Evolutionary conservation across 2,113 vertebrate species (phyloP).

Genomic region (Marcusenius ussheri): DNA sequence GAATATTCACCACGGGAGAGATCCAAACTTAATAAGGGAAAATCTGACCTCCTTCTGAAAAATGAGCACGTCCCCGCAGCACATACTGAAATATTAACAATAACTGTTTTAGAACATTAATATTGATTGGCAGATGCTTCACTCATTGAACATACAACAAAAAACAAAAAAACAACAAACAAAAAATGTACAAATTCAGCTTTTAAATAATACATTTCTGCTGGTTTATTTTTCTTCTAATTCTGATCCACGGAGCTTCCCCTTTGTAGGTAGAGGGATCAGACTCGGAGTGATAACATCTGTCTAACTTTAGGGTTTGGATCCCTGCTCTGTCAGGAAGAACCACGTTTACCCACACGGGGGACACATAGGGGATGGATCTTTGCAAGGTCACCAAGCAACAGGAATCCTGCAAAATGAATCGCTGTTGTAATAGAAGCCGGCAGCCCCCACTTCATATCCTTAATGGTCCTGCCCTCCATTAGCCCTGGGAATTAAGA

Average conservation of each 20-base stretch:
- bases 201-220: slow-evolving; percentile 42
- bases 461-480: slow-evolving; percentile 56
- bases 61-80: slow-evolving; percentile 38
- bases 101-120: slow-evolving; percentile 45
- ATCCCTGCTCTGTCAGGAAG: neutral
- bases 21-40: slow-evolving; percentile 29
- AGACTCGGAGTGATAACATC: neutral
- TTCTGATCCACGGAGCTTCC: neutral
- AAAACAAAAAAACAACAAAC: neutral
- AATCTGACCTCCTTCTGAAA: slow-evolving; percentile 39
- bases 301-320: neutral
- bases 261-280: neutral
- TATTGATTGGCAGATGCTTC: slow-evolving; percentile 45
- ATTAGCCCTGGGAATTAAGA: slow-evolving; percentile 57
- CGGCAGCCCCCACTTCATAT: slow-evolving; percentile 47
- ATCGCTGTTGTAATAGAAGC: slow-evolving; percentile 44
- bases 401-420: slow-evolving; percentile 31
- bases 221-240: slow-evolving; percentile 12
- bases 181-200: slow-evolving; percentile 21
- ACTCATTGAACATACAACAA: slow-evolving; percentile 18
- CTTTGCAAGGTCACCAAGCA: slow-evolving; percentile 45
- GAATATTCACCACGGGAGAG: neutral
- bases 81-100: slow-evolving; percentile 49
- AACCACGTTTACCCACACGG: slow-evolving; percentile 13
- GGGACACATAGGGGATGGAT: neutral